Base-by-base conservation (phyloP, 2,797 vertebrate genomes). In the Sebastiscus tertius region DNA sequence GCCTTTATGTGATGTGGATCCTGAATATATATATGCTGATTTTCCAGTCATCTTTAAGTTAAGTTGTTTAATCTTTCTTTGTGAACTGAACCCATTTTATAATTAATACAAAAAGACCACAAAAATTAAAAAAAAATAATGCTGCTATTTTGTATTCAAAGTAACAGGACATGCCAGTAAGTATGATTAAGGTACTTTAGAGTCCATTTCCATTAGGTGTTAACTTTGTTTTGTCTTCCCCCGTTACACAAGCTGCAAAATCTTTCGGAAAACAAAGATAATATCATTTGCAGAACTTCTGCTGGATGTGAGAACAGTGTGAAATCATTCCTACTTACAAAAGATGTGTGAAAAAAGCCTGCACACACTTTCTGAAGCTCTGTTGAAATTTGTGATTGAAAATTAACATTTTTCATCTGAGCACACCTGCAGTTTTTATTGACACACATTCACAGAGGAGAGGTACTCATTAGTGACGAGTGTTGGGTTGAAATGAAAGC, bases 361-460 rank as follows among this genome's bases (percentile, higher is more conserved):
- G 54, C 12, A 20, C 0, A 6, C n/a, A 33, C 11, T 59, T 33
- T 62, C 29, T 3, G 11, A 60, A 20, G 33, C 36, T 64, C 58
- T 76, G 39, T 20, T 69, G 26, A 16, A 33, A 33, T 42, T 31
- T 65, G n/a, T 54, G 46, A 66, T 46, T 22, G 81, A 75, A 75
- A 68, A 74, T 71, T 0, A 33, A 10, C 2, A 10, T 33, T 27
- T 54, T 74, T 67, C 34, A 9, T 59, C 24, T 24, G 24, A 77
- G 70, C 26, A 49, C 67, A 75, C 67, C 84, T 60, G 67, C 39
- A 42, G 72, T 20, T 79, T 52, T 52, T 75, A 39, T 56, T 11
- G 18, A 24, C 6, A 73, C 7, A 67, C 61, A 77, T 63, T 82
- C 31, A 20, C 6, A 26, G 42, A 39, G 61, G 31, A 75, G 22